Conservation (phyloP, 2,113 vertebrate species). For the Apaloderma vittatum region DNA sequence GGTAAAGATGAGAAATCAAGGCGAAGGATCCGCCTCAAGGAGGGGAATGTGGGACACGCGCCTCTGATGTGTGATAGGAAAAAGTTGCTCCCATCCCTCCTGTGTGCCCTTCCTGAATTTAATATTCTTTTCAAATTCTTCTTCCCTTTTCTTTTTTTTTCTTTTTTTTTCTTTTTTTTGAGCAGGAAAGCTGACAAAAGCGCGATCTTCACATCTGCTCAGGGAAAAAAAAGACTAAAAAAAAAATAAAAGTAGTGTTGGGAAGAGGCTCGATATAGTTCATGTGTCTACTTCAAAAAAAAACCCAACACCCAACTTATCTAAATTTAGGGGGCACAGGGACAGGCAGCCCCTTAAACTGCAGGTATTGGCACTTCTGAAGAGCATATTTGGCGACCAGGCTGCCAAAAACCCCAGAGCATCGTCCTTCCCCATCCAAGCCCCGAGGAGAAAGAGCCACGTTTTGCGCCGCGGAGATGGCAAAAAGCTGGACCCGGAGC, state of each 20-base stretch:
- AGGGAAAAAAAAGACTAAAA: background rate
- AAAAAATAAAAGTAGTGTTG: background rate
- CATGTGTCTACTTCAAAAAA: accelerated
- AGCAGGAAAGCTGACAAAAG: constrained; percentile 67
- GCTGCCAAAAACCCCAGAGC: background rate
- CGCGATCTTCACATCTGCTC: background rate
- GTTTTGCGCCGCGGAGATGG: accelerated
- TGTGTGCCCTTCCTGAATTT: background rate
- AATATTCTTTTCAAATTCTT: constrained; percentile 57
- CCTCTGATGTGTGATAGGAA: background rate
- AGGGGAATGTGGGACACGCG: constrained; percentile 16
- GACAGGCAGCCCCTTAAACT: background rate
- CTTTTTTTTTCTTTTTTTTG: background rate
- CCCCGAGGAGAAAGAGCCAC: accelerated
- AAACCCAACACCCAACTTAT: accelerated
- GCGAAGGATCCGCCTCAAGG: constrained; percentile 50
- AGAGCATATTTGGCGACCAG: accelerated
- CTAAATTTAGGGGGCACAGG: background rate
- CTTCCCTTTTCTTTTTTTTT: background rate
- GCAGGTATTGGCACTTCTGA: background rate
- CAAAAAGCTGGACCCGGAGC: accelerated
- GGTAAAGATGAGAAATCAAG: constrained; percentile 17
- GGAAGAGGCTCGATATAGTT: background rate
- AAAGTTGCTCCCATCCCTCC: background rate
- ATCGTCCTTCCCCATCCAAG: background rate